Base-by-base conservation (phyloP, 2,888 invertebrate species). In the Odontothrips loti region DNA sequence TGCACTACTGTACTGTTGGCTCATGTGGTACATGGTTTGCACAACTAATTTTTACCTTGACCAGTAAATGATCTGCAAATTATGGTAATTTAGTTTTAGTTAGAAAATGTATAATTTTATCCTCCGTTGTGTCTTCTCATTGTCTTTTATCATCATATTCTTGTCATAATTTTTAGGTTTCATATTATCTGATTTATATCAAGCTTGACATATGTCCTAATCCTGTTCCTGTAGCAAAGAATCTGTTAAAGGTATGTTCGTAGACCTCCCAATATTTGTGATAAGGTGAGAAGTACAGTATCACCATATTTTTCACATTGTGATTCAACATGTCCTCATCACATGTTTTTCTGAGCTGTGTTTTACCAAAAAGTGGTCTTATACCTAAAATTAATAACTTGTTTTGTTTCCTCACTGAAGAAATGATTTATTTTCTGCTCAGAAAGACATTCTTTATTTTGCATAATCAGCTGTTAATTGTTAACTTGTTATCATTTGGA, bases 401-500 rank as follows among this genome's bases (percentile, higher is more conserved):
- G 12, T 51, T 51, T 17, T 51, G 51, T 51, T 51, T 4, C n/a
- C 17, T 51, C 51, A 51, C 51, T 17, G 17, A n/a, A n/a, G n/a
- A n/a, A n/a, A n/a, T n/a, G n/a, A n/a, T n/a, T n/a, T n/a, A n/a
- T n/a, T 51, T 6, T 68, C 23, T 68, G 68, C 68, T 68, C 68
- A 68, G 68, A 68, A 68, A 68, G 68, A 68, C 68, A 68, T 68
- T 68, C 68, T 68, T n/a, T 68, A 68, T 23, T 68, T 11, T 23
- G 23, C 68, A 68, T 68, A 23, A 23, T 68, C 68, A 68, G 68
- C 68, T 11, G 11, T 63, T 63, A 23, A 23, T 68, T 68, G 68
- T 68, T 68, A 68, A 68, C 68, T 68, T 68, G 68, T 68, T 68
- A n/a, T 68, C 23, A 68, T 68, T 68, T 68, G 20, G n/a, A 68